Percentiles rank a stretch among this genome's conserved stretches.
Conservation (phyloP, 92 coral and sea anemone genomes). For the Phymanthus crucifer region DNA sequence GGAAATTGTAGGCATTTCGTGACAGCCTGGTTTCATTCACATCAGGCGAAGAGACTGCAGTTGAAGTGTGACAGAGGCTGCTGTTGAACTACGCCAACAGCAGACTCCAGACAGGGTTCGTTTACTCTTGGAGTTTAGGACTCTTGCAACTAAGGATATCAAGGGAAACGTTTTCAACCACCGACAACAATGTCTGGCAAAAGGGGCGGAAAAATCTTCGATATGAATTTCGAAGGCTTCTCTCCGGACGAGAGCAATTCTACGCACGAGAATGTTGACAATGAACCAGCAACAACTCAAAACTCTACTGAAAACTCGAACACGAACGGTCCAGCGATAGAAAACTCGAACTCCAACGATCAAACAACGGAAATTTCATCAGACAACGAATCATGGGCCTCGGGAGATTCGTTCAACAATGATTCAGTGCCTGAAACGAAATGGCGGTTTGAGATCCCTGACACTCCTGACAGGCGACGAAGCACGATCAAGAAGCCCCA, state of each 20-base stretch:
- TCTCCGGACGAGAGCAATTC: conserved; percentile 8
- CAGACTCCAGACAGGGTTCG: conserved; percentile 10
- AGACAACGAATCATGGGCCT: conserved; percentile 69
- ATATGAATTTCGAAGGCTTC: conserved; percentile 18
- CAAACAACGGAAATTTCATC: conserved; percentile 30
- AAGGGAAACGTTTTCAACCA: background rate
- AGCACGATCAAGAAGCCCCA: conserved; percentile 87
- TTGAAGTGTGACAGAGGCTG: background rate
- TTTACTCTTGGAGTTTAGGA: conserved; percentile 15
- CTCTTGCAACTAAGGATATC: background rate
- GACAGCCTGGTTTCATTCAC: background rate
- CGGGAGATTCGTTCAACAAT: conserved; percentile 57
- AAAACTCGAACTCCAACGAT: conserved; percentile 9
- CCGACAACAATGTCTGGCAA: conserved; percentile 19
- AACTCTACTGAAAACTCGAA: conserved; percentile 16
- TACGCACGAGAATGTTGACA: conserved; percentile 9
- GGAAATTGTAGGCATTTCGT: conserved; percentile 24
- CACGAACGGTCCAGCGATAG: background rate
- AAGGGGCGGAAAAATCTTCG: conserved; percentile 15
- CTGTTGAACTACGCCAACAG: background rate
- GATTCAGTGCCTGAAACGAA: conserved; percentile 33
- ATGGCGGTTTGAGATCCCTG: conserved; percentile 70
- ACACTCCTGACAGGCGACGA: conserved; percentile 69
- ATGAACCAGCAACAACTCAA: conserved; percentile 13
- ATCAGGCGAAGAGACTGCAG: background rate